Evolutionary conservation across 1,140 invertebrate genomes (phyloP), one percentile per base, ranked within the genome.

Genomic region (Tetraneura akinire): DNA sequence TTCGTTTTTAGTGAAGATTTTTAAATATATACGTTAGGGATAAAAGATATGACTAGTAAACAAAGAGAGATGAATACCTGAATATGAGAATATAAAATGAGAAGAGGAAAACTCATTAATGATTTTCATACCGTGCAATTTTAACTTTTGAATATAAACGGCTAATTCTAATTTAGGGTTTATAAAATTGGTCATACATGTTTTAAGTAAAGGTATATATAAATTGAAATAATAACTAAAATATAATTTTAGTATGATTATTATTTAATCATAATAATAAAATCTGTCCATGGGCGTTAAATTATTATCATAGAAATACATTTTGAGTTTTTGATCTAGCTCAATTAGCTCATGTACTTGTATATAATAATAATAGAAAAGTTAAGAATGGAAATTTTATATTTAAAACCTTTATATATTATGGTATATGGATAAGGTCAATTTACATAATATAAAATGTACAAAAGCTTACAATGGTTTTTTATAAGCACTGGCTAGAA

Each of bases 391-490:
- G 23, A 71, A 71, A 71, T 51, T 49, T 29, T 16, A 29, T 71
- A 71, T 37, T 71, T 49, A 71, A 71, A 71, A 29, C 47, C 68
- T 29, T 4, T 37, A 37, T 37, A 37, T 37, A 37, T 37, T 37
- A 4, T 37, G 32, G 32, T 37, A 37, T 4, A 11, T 71, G 68
- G 45, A n/a, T 51, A 29, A 71, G 68, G 68, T 71, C 68, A 51
- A 45, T 71, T 29, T 51, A 51, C 47, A 71, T 71, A 66, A 45
- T 42, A 45, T 42, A 14, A 66, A 68, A 68, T 18, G 14, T 49
- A 71, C 21, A 74, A 37, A 55, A 74, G 32, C 51, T 55, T 53
- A 73, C 26, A 47, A 32, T 16, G 14, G 71, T 74, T 32, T 74
- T n/a, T n/a, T 26, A 42, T 57, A 42, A 16, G 32, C 18, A 37